These are phyloP conservation scores for Serripes groenlandicus DNA, from an alignment of 2,888 invertebrate species.

Conservation along the genomic window DNA sequence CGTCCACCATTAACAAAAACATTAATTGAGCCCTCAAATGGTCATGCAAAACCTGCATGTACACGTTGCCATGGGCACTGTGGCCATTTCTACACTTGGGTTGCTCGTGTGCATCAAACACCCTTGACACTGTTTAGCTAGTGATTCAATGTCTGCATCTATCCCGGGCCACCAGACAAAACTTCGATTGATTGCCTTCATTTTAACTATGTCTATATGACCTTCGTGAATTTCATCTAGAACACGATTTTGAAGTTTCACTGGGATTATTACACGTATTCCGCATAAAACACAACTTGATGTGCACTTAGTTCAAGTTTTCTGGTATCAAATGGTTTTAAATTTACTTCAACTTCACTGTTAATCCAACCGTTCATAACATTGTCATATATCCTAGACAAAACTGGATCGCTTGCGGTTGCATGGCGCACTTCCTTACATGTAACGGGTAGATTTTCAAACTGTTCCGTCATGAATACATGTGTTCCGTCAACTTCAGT, in stretches of 20 bases:
- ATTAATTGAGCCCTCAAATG: slow-evolving; percentile 76
- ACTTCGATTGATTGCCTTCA: slow-evolving; percentile 75
- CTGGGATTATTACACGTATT: slow-evolving; percentile 75
- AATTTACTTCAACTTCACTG: no score
- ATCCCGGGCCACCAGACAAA: slow-evolving; percentile 78
- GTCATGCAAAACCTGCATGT: slow-evolving; percentile 86
- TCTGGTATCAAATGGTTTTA: no score
- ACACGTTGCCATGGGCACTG: slow-evolving; percentile 83
- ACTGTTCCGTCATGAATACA: no score
- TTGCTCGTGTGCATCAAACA: slow-evolving; percentile 44
- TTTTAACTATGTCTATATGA: slow-evolving; percentile 77
- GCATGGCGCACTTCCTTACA: slow-evolving; percentile 5
- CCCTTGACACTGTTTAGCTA: slow-evolving; percentile 60
- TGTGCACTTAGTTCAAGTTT: slow-evolving; percentile 65
- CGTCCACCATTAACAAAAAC: slow-evolving; percentile 85
- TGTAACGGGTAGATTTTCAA: no score
- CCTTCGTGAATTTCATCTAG: slow-evolving; percentile 73
- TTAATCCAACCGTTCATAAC: slow-evolving; percentile 52
- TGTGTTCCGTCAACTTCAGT: no score
- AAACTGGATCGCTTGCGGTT: neutral
- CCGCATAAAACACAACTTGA: slow-evolving; percentile 71
- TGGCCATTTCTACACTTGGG: slow-evolving; percentile 76
- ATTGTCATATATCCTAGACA: slow-evolving; percentile 4
- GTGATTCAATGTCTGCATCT: slow-evolving; percentile 59
- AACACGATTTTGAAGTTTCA: slow-evolving; percentile 57